These are phyloP conservation scores for Ursus arctos DNA, from an alignment of 2,113 vertebrate genomes.

Conservation along the genomic window DNA sequence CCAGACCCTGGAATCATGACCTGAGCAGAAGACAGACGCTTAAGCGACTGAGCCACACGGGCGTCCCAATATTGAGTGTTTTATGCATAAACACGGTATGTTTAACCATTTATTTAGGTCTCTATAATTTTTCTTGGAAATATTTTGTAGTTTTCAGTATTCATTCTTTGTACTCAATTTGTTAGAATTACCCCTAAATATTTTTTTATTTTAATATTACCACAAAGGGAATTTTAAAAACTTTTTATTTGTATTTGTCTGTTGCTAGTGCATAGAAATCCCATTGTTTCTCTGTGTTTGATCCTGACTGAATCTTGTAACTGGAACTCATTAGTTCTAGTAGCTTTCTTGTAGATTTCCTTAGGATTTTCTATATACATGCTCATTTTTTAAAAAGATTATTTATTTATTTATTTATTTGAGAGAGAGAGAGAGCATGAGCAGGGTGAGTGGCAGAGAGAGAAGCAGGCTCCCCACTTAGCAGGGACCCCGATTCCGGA, in stretches of 20 bases:
- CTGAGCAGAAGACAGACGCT: too few species aligned
- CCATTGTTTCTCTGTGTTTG: neutral
- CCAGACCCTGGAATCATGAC: too few species aligned
- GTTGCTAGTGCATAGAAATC: neutral
- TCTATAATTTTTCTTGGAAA: neutral
- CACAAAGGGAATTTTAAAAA: neutral
- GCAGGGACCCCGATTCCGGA: too few species aligned
- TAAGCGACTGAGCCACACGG: too few species aligned
- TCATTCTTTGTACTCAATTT: neutral
- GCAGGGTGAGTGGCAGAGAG: too few species aligned
- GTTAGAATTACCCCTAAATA: constrained; percentile 1
- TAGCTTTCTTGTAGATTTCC: neutral
- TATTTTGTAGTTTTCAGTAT: neutral
- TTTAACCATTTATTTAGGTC: neutral
- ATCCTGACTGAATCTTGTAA: neutral
- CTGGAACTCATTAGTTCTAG: neutral
- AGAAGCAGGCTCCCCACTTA: too few species aligned
- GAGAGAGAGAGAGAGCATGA: too few species aligned
- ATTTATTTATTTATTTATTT: neutral
- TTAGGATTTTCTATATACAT: constrained; percentile 3
- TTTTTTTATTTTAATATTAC: neutral
- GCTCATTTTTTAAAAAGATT: neutral
- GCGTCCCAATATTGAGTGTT: neutral
- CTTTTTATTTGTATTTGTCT: neutral
- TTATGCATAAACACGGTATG: neutral